Evolutionary conservation across 2,113 vertebrate genomes (phyloP), one percentile per base, ranked within the genome.

Genomic region (Lophura nycthemera): DNA sequence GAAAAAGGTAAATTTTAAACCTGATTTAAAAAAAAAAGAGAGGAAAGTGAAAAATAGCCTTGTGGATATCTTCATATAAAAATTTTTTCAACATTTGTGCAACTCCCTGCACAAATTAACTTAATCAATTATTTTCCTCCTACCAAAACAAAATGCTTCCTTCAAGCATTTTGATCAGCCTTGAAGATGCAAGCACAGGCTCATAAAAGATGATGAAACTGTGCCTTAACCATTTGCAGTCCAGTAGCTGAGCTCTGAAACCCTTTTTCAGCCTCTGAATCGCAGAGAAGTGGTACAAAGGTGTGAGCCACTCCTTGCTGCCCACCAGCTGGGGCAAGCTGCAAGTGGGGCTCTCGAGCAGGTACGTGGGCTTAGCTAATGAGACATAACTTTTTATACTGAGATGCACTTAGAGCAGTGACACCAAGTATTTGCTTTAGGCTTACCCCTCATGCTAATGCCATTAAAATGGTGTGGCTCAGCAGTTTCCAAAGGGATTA

Each of bases 401-500:
- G 76, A 81, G 72, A 95, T 86, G 88, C 92, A 88, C 88, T 96
- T 84, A 90, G 93, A 96, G 29, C 47, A 93, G 73, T 93, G 88
- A 95, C 88, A 95, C 91, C 65, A 72, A 93, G 93, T 94, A 86
- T 96, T 97, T 97, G 92, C 93, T 95, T 95, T 94, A 84, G 95
- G 95, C 88, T 96, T 92, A 93, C 90, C 42, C 74, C 70, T 96
- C 77, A 93, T 86, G 76, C 88, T 95, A 95, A 96, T 95, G 42
- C 90, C 90, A 95, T 95, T 95, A 95, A 95, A 95, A 90, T 32
- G 48, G 93, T 95, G 91, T 91, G 95, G 95, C 95, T 97, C 95
- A 97, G 94, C 96, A 94, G 93, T 94, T 95, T 80, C 96, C 87
- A 97, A 95, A 95, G 88, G 94, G 91, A 96, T 96, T 95, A 96